Evolutionary conservation across 2,888 invertebrate genomes (phyloP), one percentile per base, ranked within the genome.

Genomic region (Cabera pusaria): DNA sequence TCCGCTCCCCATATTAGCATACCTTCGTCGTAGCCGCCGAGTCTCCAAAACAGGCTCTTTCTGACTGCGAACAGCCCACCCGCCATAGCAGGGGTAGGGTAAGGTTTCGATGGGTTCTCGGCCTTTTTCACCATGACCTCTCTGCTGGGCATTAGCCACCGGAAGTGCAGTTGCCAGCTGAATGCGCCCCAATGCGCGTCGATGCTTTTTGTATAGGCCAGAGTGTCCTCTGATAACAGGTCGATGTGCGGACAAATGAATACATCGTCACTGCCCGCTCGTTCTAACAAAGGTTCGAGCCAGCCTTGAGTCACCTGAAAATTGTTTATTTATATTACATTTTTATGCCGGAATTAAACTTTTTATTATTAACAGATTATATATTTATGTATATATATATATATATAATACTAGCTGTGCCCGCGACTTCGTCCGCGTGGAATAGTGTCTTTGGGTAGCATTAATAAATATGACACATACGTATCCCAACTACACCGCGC

Each of bases 131-230:
- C 83, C 60, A 94, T 78, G 43, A 94, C 91, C 36, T 91, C 87
- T 17, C 90, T 90, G 12, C 94, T 93, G 0, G 96, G 90, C 37
- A 95, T 93, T 52, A 95, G 93, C 96, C 95, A 96, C 10, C 96
- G 90, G 64, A 95, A 99, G 71, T 98, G 98, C 6, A 99, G 88
- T 55, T 97, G 95, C 98, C 99, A 99, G 76, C 98, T 99, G 75
- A 99, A 98, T 0, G 97, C 98, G 2, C 99, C 99, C 95, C 98
- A 98, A 64, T 98, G 98, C 26, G 98, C 92, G 73, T 99, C 98
- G 52, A 97, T 97, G 43, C 96, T 96, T 62, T 97, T 96, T 1
- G 95, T 95, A 72, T 99, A 99, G 17, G 98, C 97, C 61, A 99
- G 95, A 1, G 97, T 97, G 58, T 98, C 96, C 66, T 99, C 98